A percentile compares a stretch with the other conserved stretches of the same genome.
Conservation (phyloP, 2,888 invertebrate species). For the Plusia festucae region DNA sequence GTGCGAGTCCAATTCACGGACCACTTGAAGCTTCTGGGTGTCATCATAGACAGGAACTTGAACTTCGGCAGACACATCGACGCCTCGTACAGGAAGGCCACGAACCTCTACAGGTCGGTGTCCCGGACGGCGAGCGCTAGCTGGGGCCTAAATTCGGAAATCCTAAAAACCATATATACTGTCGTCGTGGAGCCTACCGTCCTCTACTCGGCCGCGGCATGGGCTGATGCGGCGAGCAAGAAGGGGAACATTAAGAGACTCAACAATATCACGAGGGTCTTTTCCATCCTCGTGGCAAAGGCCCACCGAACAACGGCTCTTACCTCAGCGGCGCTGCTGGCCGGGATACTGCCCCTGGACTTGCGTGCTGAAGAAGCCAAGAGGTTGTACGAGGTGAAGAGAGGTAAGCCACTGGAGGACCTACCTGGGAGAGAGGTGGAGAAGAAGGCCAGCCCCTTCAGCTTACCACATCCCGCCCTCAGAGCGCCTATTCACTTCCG, state of each 20-base stretch:
- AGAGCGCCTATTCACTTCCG: neutral
- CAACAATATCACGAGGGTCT: neutral
- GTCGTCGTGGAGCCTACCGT: neutral
- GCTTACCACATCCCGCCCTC: too few relatives aligned
- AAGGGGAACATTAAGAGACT: neutral
- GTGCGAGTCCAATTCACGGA: too few relatives aligned
- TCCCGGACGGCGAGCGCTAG: neutral
- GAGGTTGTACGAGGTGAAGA: neutral
- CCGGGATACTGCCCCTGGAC: constrained; percentile 1
- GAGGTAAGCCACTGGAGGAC: neutral
- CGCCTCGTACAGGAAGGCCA: neutral
- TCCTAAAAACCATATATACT: neutral
- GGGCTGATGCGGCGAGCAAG: neutral
- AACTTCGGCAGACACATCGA: neutral
- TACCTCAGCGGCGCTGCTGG: neutral
- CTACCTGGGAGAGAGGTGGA: neutral
- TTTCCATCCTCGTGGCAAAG: neutral
- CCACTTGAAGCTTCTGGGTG: neutral
- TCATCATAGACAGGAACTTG: neutral
- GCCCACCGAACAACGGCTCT: neutral
- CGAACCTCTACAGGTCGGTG: neutral
- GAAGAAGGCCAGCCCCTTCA: too few relatives aligned
- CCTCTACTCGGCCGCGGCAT: neutral
- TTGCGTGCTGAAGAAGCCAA: neutral
- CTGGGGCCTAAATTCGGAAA: neutral